Conservation (phyloP, 2,888 invertebrate genomes). For the Flexamia atlantica region DNA sequence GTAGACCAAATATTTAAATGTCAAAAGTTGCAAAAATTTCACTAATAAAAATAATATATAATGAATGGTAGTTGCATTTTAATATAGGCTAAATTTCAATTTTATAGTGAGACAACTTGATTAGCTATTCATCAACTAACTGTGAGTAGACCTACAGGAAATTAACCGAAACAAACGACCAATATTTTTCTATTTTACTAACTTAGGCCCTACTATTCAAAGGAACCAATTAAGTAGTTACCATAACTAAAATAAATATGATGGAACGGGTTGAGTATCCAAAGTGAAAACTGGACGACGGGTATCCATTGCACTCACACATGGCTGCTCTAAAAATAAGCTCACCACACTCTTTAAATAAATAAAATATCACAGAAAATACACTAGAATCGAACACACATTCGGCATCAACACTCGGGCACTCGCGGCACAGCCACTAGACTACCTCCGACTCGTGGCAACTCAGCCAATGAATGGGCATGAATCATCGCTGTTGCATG, state of each 20-base stretch:
- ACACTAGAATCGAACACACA: conserved; percentile 18
- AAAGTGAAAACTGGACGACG: not conserved
- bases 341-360: not conserved
- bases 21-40: too few species aligned
- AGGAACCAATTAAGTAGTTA: too few species aligned
- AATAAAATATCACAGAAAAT: not conserved
- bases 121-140: too few species aligned
- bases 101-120: too few species aligned
- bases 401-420: not conserved
- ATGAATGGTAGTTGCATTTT: too few species aligned
- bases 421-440: not conserved
- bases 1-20: too few species aligned
- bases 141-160: too few species aligned
- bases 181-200: too few species aligned
- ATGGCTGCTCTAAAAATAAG: not conserved
- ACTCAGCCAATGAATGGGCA: conserved; percentile 30
- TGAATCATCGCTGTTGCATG: conserved; percentile 10
- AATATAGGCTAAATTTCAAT: too few species aligned
- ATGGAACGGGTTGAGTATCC: not conserved
- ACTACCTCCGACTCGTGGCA: not conserved
- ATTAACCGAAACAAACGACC: too few species aligned
- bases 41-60: too few species aligned
- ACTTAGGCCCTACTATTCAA: too few species aligned
- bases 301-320: not conserved
- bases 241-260: not conserved